Base-by-base conservation (phyloP, 1,140 invertebrate species). In the Apis florea region DNA sequence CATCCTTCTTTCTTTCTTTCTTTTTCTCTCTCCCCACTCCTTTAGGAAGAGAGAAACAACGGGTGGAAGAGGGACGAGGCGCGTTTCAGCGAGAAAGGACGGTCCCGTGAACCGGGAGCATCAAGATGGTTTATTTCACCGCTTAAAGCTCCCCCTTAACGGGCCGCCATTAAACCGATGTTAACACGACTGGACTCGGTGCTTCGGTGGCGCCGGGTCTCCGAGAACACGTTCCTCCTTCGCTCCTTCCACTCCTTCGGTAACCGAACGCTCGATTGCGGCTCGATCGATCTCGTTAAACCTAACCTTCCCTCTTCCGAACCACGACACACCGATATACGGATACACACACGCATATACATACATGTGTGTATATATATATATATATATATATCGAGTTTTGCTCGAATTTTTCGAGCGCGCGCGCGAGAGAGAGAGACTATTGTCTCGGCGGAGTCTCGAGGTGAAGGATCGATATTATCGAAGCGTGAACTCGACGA, bases 221-320 rank as follows among this genome's bases (percentile, higher is more conserved):
- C 53, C 15, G 5, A n/a, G 31, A 40, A 40, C 31, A 40, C 53
- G 53, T 17, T 4, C 53, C 15, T 8, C 13, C 21, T 56, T 31
- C 19, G 53, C 26, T 74, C 68, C 47, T 53, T 56, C 67, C 56
- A 54, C 40, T 81, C 64, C 68, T 64, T 61, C 47, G 67, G 49
- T 54, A 13, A 31, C 15, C 53, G 53, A 69, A 49, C 24, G 66
- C 81, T 40, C 26, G 31, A 73, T 70, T 71, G 54, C 51, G 77
- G 79, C 87, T 91, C 90, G 87, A 91, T 92, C 90, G 91, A 92
- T 91, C 89, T 92, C 90, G 87, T 91, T 91, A 91, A 90, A 92
- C 80, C 88, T 88, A 40, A 58, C 73, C 80, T n/a, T n/a, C n/a
- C n/a, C n/a, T n/a, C n/a, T n/a, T n/a, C n/a, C n/a, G n/a, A n/a